Evolutionary conservation across 2,113 vertebrate species (phyloP).

Genomic region (Lampris incognitus): DNA sequence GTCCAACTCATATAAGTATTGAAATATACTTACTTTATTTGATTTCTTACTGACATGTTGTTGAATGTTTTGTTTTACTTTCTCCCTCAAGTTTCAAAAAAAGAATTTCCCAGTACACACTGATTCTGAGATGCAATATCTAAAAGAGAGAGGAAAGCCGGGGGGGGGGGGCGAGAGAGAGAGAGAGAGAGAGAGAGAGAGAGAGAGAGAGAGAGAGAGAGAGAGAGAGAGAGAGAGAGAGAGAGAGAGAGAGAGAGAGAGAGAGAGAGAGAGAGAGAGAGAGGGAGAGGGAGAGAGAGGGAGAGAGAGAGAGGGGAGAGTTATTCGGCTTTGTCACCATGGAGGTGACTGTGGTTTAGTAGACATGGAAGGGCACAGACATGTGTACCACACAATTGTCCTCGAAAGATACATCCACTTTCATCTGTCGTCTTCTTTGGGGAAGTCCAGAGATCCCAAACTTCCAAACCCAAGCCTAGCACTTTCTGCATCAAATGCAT

Average conservation of each 20-base stretch:
- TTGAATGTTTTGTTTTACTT: conserved; percentile 64
- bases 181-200: conserved; percentile 70
- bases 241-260: conserved; percentile 71
- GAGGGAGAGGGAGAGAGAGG: conserved; percentile 68
- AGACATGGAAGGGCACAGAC: conserved; percentile 91
- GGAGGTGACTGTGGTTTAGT: conserved; percentile 77
- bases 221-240: conserved; percentile 75
- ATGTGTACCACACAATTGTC: conserved; percentile 84
- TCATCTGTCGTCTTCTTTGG: conserved; percentile 96
- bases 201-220: conserved; percentile 72
- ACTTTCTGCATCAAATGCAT: conserved; percentile 95
- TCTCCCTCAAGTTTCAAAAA: conserved; percentile 79
- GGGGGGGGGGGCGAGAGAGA: conserved; percentile 78
- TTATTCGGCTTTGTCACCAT: conserved; percentile 86
- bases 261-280: conserved; percentile 72
- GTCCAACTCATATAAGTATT: conserved; percentile 77
- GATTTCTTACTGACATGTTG: conserved; percentile 64
- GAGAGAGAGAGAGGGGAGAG: conserved; percentile 75
- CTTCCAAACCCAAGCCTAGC: conserved; percentile 94
- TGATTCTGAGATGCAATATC: conserved; percentile 86
- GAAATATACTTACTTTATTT: conserved; percentile 81
- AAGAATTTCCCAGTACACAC: conserved; percentile 86
- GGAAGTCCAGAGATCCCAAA: conserved; percentile 95
- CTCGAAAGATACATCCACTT: conserved; percentile 69
- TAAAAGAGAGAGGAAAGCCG: conserved; percentile 74